These are phyloP conservation scores for Poeciliopsis occidentalis DNA, from an alignment of 2,113 vertebrate genomes.

Conservation along the genomic window DNA sequence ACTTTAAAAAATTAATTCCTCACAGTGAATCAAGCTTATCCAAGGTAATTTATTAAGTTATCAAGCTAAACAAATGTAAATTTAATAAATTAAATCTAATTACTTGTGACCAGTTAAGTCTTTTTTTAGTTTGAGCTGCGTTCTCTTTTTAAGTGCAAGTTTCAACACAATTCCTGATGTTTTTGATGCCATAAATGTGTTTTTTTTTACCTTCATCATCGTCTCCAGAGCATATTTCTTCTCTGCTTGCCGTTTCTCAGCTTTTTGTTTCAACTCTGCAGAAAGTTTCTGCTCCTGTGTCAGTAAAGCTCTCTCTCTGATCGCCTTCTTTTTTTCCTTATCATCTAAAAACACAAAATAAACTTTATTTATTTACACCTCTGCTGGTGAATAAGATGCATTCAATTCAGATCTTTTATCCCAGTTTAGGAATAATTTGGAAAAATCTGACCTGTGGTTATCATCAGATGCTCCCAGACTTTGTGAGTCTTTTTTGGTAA, in stretches of 20 bases:
- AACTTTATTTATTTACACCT: not conserved
- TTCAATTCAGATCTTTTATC: too few relatives aligned
- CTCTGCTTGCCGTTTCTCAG: conserved; percentile 78
- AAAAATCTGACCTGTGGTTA: conserved; percentile 72
- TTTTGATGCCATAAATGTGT: not conserved
- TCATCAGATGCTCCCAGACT: conserved; percentile 85
- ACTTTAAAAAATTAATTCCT: too few relatives aligned
- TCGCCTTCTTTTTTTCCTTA: conserved; percentile 80
- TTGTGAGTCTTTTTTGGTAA: conserved; percentile 83
- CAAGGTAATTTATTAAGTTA: too few relatives aligned
- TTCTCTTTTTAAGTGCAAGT: not conserved
- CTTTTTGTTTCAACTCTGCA: conserved; percentile 77
- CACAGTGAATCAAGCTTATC: too few relatives aligned
- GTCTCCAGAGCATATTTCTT: conserved; percentile 86
- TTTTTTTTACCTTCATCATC: conserved; percentile 87
- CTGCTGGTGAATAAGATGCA: too few relatives aligned
- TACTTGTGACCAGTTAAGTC: too few relatives aligned
- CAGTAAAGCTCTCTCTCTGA: conserved; percentile 84
- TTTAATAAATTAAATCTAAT: too few relatives aligned
- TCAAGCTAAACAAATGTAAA: too few relatives aligned
- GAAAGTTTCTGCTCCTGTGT: conserved; percentile 83
- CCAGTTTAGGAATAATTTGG: not conserved
- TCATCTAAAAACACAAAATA: conserved; percentile 73
- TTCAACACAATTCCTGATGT: not conserved
- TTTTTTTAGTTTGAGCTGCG: too few relatives aligned